Conservation (phyloP, 2,888 invertebrate species). For the Molanna angustata region DNA sequence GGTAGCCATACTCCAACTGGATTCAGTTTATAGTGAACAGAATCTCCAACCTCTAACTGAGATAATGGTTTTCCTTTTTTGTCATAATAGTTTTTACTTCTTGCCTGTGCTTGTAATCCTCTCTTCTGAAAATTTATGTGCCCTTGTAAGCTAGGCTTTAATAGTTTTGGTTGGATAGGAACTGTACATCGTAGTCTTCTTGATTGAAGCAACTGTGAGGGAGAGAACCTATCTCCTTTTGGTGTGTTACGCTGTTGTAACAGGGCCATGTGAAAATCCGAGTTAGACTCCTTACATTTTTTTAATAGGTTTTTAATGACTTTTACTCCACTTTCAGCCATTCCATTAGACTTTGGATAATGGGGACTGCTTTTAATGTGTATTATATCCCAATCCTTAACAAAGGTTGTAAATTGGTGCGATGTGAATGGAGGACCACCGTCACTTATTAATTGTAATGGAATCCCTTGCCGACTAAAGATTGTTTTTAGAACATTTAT, state of each 20-base stretch:
- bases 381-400: neutral
- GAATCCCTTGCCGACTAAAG: neutral
- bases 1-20: slow-evolving; percentile 1
- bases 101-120: neutral
- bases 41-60: neutral
- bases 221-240: slow-evolving; percentile 3
- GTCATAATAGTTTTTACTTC: slow-evolving; percentile 4
- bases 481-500: slow-evolving; percentile 1
- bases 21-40: neutral
- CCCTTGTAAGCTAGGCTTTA: slow-evolving; percentile 1
- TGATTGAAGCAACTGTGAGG: slow-evolving; percentile 2
- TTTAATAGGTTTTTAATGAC: slow-evolving; percentile 2
- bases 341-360: slow-evolving; percentile 2
- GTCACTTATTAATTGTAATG: slow-evolving; percentile 2
- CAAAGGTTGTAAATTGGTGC: neutral
- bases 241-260: slow-evolving; percentile 3
- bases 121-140: neutral
- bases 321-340: slow-evolving; percentile 4
- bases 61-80: slow-evolving; percentile 1
- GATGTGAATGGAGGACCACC: slow-evolving; percentile 3
- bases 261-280: neutral
- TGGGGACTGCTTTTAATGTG: slow-evolving; percentile 2
- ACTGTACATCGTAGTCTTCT: slow-evolving; percentile 1
- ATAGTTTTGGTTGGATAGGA: neutral
- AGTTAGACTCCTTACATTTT: neutral